A percentile compares a stretch with the other conserved stretches of the same genome.
phyloP scores from a whole-genome alignment of 2,888 invertebrate genomes.

The Ormyrus thymus region DNA sequence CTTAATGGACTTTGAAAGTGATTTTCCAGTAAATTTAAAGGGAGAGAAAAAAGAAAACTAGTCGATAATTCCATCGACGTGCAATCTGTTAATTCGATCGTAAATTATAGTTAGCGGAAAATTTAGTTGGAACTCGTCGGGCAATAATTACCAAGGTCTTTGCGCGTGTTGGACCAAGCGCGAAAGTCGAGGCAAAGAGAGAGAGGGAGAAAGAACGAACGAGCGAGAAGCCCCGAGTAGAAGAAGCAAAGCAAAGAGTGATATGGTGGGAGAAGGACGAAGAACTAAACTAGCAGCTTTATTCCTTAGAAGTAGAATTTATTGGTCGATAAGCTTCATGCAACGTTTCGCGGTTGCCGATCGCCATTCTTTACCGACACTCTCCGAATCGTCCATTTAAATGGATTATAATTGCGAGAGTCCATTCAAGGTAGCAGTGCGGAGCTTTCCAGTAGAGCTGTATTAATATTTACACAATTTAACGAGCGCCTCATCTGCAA shows the following conservation, averaged over 20 bases:
- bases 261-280: constrained; percentile 41
- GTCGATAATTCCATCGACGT: constrained; percentile 52
- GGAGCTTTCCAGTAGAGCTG: background rate
- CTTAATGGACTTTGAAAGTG: constrained; percentile 38
- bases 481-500: too few relatives aligned
- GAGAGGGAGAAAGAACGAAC: too few relatives aligned
- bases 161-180: constrained; percentile 55
- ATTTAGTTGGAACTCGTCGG: constrained; percentile 68
- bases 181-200: constrained; percentile 35
- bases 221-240: constrained; percentile 12
- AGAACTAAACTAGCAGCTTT: constrained; percentile 58
- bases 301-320: constrained; percentile 66
- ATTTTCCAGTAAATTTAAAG: constrained; percentile 46
- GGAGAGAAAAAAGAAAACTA: constrained; percentile 35
- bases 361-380: constrained; percentile 68
- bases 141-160: constrained; percentile 70
- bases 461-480: too few relatives aligned
- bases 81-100: constrained; percentile 71
- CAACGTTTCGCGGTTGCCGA: constrained; percentile 61
- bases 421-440: constrained; percentile 6
- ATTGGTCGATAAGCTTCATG: constrained; percentile 69
- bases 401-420: constrained; percentile 45
- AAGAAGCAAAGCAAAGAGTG: constrained; percentile 27
- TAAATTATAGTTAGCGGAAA: constrained; percentile 71
- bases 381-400: constrained; percentile 56